phyloP scores from a whole-genome alignment of 2,113 vertebrate species.

The Mormoops blainvillei region DNA sequence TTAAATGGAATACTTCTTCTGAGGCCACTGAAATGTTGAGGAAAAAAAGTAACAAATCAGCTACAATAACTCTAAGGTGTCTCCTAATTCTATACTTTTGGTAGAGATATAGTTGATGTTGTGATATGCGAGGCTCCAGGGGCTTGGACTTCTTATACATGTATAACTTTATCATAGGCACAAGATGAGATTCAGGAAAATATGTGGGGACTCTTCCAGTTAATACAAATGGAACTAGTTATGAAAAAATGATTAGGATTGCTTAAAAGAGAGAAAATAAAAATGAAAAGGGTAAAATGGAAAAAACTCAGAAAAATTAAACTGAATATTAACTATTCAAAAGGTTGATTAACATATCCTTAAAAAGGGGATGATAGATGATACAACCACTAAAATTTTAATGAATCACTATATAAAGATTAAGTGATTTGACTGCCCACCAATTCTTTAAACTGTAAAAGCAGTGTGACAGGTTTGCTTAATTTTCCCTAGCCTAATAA shows the following conservation, averaged over 20 bases:
- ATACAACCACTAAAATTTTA: neutral
- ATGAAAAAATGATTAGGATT: neutral
- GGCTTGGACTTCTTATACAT: too few relatives aligned
- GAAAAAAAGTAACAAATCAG: neutral
- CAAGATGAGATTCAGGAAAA: neutral
- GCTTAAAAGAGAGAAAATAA: neutral
- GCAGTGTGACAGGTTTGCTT: neutral
- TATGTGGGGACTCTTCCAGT: fast-evolving
- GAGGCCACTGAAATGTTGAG: neutral
- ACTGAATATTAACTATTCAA: neutral
- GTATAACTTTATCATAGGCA: neutral
- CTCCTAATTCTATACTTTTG: neutral
- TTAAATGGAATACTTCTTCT: neutral
- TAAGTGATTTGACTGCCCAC: neutral
- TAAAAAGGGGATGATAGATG: neutral
- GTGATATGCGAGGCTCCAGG: fast-evolving
- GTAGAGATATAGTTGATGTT: neutral
- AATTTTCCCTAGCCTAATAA: neutral
- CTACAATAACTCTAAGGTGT: neutral
- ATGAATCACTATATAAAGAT: neutral
- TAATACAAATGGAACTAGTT: neutral
- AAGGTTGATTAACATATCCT: neutral
- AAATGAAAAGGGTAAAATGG: neutral
- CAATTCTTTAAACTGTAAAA: neutral
- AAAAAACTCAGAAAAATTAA: neutral